Base-by-base conservation (phyloP, 2,113 vertebrate species). In the Alexandromys fortis region DNA sequence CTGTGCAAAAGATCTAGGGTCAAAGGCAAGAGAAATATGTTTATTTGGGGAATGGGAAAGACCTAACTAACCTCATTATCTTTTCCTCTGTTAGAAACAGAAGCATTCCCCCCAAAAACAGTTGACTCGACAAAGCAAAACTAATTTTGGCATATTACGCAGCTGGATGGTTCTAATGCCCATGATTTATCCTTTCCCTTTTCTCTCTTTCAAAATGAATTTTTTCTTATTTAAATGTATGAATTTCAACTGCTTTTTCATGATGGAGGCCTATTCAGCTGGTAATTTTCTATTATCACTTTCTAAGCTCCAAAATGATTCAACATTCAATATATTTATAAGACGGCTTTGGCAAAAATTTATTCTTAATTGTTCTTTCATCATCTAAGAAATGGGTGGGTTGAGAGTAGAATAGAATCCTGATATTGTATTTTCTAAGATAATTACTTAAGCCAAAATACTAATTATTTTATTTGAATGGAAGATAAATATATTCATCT, bases 151-250 rank as follows among this genome's bases (percentile, higher is more conserved):
- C 24, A 26, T 42, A 90, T 87, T 42, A 90, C 85, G 75, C 21
- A 85, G 33, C n/a, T 92, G 85, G 75, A 10, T 90, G 49, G 24
- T 92, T 92, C 85, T 72, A 94, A 78, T 67, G 28, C 30, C 78
- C 75, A 94, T 49, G 28, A 94, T 92, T 96, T 90, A 81, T 65
- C 55, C 47, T 95, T 83, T 90, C 78, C 61, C 38, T 85, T 94
- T 91, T 61, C 88, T 94, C 70, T 90, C 75, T 22, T 22, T 55
- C 45, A 4, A 81, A 93, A 73, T 77, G 87, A 78, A 4, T 58
- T 90, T 94, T 92, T 95, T 90, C 88, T 92, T 92, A 91, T 65
- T 97, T 93, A 90, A 97, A 88, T 94, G 88, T 67, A 94, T 83
- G 61, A 94, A 52, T 82, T 92, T 78, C 86, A 86, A 75, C 55